These are phyloP conservation scores for Setophaga coronata DNA, from an alignment of 2,113 vertebrate genomes.

Conservation along the genomic window DNA sequence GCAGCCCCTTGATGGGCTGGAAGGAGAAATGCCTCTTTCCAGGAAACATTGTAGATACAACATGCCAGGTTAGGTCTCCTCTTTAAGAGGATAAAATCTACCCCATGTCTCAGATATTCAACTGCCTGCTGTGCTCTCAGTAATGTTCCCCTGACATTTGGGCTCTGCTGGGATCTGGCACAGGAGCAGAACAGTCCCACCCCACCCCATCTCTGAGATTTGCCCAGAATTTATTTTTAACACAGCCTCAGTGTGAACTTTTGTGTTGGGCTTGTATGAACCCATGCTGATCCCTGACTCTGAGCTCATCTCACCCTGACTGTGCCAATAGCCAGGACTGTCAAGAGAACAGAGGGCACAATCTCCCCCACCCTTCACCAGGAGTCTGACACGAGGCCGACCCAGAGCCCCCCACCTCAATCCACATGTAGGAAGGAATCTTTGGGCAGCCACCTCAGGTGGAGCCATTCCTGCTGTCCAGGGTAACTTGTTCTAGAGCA, in stretches of 20 bases:
- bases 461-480: not conserved
- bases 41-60: not conserved
- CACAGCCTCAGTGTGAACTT: not conserved
- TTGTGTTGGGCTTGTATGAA: not conserved
- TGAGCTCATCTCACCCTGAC: not conserved
- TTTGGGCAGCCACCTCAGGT: not conserved
- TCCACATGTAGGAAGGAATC: not conserved
- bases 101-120: not conserved
- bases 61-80: not conserved
- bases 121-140: not conserved
- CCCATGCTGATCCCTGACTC: not conserved
- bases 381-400: rapidly evolving
- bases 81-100: not conserved
- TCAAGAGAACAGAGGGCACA: rapidly evolving
- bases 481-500: not conserved
- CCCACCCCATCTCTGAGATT: not conserved
- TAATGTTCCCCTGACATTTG: not conserved
- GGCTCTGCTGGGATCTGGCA: not conserved
- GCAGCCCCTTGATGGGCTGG: not conserved
- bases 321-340: not conserved
- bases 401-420: not conserved
- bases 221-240: constrained; percentile 38
- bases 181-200: not conserved
- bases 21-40: constrained; percentile 1
- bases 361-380: not conserved